Percentiles rank a stretch among this genome's conserved stretches.
Conservation (phyloP, 2,797 vertebrate genomes). For the Pterois miles region DNA sequence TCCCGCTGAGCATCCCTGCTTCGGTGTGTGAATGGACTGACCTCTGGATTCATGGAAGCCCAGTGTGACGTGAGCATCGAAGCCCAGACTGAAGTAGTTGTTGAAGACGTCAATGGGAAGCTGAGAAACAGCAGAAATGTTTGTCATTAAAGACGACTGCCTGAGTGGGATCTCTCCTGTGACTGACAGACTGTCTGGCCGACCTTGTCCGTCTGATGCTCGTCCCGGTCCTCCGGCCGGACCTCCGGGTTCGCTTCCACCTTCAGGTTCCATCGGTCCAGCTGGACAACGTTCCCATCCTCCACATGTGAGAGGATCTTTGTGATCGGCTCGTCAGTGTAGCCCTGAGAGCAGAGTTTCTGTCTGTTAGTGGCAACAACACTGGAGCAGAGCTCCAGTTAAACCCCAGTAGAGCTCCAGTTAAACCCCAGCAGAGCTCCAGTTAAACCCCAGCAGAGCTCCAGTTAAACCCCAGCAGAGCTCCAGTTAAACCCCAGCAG, state of each 20-base stretch:
- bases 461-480: neutral
- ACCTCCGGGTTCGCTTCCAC: constrained; percentile 88
- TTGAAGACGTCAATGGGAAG: constrained; percentile 97
- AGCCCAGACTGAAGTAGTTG: constrained; percentile 98
- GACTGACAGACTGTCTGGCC: neutral
- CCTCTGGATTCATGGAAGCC: constrained; percentile 98
- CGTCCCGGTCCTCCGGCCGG: constrained; percentile 84
- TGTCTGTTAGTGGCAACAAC: neutral
- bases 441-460: neutral
- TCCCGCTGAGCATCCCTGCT: neutral
- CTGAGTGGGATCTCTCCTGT: rapidly evolving
- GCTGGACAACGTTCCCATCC: constrained; percentile 93
- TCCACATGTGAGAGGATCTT: constrained; percentile 97
- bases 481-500: neutral
- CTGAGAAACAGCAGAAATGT: constrained; percentile 69
- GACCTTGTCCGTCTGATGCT: constrained; percentile 91
- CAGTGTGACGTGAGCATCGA: constrained; percentile 94
- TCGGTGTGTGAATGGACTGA: constrained; percentile 44
- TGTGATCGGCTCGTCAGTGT: constrained; percentile 95
- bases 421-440: neutral
- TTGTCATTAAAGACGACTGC: neutral
- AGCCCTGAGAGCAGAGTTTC: constrained; percentile 83
- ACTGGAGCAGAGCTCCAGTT: neutral
- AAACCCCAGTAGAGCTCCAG: neutral
- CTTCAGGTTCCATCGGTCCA: constrained; percentile 94